These are phyloP conservation scores for Conops quadrifasciatus DNA, from an alignment of 2,888 invertebrate genomes.

Conservation along the genomic window DNA sequence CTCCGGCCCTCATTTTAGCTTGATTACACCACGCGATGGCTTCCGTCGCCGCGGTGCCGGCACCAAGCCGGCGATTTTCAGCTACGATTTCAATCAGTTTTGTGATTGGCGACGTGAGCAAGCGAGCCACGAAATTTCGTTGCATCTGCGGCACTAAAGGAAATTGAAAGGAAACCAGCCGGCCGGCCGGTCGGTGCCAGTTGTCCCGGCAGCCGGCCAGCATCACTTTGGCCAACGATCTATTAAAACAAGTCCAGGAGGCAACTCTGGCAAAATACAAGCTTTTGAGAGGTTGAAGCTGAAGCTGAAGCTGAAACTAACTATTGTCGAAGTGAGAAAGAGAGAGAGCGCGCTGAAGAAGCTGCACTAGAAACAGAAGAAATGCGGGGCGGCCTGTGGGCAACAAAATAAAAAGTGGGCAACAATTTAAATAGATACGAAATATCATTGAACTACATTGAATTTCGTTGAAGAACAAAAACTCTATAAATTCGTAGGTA, in stretches of 20 bases:
- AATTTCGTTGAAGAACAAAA: constrained; percentile 12
- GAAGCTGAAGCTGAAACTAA: constrained; percentile 1
- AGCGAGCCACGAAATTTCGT: constrained; percentile 30
- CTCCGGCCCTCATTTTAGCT: constrained; percentile 8
- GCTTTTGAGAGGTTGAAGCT: not conserved
- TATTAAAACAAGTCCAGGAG: constrained; percentile 31
- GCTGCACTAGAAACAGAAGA: constrained; percentile 9
- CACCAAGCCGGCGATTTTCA: constrained; percentile 14
- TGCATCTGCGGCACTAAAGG: constrained; percentile 30
- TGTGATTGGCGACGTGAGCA: constrained; percentile 31
- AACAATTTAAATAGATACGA: constrained; percentile 9
- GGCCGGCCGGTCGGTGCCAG: no score
- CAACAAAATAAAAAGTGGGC: not conserved
- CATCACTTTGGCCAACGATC: constrained; percentile 19
- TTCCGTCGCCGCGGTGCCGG: not conserved
- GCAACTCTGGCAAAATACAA: constrained; percentile 2
- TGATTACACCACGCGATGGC: constrained; percentile 17
- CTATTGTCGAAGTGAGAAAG: no score
- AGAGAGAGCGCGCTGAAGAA: not conserved
- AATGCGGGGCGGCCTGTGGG: not conserved
- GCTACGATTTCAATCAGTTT: constrained; percentile 31
- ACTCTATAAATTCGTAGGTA: not conserved
- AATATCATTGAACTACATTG: constrained; percentile 23
- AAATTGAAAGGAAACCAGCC: constrained; percentile 31
- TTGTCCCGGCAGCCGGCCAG: no score